A percentile compares a stretch with the other conserved stretches of the same genome.
Evolutionary conservation across 2,797 vertebrate genomes (phyloP).

Genomic region (Fistularia commersonii): DNA sequence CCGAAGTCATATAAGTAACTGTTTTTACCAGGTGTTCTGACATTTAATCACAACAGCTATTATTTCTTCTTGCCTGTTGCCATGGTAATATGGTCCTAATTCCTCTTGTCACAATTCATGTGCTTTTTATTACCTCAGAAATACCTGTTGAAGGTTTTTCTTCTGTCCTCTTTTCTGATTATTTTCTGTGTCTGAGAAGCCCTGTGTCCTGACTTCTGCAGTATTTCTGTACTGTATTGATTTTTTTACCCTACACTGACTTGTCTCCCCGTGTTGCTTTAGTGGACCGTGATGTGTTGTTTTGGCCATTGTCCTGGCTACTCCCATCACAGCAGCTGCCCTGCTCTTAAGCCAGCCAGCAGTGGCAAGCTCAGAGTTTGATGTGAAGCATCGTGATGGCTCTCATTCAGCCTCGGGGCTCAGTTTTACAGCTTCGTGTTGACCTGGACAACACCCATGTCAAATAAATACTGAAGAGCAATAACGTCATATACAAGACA

Average conservation of each 20-base stretch:
- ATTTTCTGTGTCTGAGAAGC: slow-evolving; percentile 3
- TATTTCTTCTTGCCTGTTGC: slow-evolving; percentile 26
- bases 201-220: slow-evolving; percentile 11
- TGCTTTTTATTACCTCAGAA: not conserved
- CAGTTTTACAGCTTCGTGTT: slow-evolving; percentile 19
- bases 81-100: slow-evolving; percentile 21
- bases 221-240: slow-evolving; percentile 32
- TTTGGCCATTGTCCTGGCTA: slow-evolving; percentile 18
- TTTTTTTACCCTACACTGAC: slow-evolving; percentile 13
- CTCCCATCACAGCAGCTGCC: slow-evolving; percentile 36
- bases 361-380: slow-evolving; percentile 28
- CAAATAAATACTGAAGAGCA: slow-evolving; percentile 19
- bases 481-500: not conserved
- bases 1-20: too few relatives aligned
- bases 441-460: slow-evolving; percentile 25
- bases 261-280: slow-evolving; percentile 17
- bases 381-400: slow-evolving; percentile 48
- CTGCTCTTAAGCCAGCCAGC: slow-evolving; percentile 27
- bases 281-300: slow-evolving; percentile 23
- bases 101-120: not conserved
- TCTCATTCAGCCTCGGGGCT: slow-evolving; percentile 31
- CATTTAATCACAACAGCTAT: slow-evolving; percentile 3
- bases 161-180: slow-evolving; percentile 6
- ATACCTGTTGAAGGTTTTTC: slow-evolving; percentile 2
- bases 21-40: too few relatives aligned